phyloP scores from a whole-genome alignment of 2,113 vertebrate genomes.

The Chionodraco myersi region DNA sequence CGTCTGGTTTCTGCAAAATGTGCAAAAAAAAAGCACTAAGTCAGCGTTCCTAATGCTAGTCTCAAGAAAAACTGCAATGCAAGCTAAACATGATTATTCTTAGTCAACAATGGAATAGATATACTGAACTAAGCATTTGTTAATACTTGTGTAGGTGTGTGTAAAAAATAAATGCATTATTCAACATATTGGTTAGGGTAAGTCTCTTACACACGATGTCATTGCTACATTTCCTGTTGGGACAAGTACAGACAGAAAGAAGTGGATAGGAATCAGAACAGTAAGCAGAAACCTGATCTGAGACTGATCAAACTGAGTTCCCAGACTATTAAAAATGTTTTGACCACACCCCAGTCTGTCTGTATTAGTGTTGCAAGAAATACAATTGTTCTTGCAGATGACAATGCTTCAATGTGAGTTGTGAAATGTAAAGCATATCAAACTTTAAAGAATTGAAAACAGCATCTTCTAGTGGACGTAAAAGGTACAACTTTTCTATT shows the following conservation, averaged over 20 bases:
- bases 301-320: slow-evolving; percentile 1
- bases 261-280: slow-evolving; percentile 37
- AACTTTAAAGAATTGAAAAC: slow-evolving; percentile 9
- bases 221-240: slow-evolving; percentile 5
- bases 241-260: slow-evolving; percentile 18
- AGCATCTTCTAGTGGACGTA: slow-evolving; percentile 43
- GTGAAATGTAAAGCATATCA: not conserved
- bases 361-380: not conserved
- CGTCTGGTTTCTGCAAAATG: slow-evolving; percentile 6
- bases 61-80: not conserved
- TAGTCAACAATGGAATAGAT: not conserved
- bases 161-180: not conserved
- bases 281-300: slow-evolving; percentile 35
- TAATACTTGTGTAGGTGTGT: not conserved
- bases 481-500: not conserved
- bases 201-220: not conserved
- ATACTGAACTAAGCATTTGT: not conserved
- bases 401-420: not conserved
- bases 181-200: not conserved
- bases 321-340: not conserved
- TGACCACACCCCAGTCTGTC: not conserved
- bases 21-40: not conserved
- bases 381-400: slow-evolving; percentile 4
- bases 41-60: slow-evolving; percentile 14
- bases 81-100: not conserved